phyloP scores from a whole-genome alignment of 2,888 invertebrate species.

The Penaeus monodon region DNA sequence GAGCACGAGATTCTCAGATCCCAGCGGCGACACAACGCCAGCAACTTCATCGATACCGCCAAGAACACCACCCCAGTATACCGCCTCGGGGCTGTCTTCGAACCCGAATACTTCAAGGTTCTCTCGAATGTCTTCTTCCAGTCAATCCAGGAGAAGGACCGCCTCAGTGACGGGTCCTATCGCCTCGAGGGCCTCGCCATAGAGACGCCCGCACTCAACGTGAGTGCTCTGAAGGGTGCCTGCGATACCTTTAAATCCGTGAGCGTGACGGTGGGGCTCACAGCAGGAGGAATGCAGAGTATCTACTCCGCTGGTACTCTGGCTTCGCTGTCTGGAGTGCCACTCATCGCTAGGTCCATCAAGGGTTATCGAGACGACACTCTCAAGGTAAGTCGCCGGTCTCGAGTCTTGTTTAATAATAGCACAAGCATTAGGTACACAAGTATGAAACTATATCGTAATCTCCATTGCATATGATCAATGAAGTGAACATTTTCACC shows the following conservation, averaged over 20 bases:
- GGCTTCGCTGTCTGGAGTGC: background rate
- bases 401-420: background rate
- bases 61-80: constrained; percentile 35
- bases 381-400: constrained; percentile 33
- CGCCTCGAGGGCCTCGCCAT: constrained; percentile 50
- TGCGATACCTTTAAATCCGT: constrained; percentile 46
- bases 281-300: constrained; percentile 49
- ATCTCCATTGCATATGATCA: too few relatives aligned
- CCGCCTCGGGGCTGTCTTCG: constrained; percentile 48
- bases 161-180: constrained; percentile 34
- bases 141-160: constrained; percentile 40
- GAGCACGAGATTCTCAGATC: too few relatives aligned
- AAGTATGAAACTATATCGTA: too few relatives aligned
- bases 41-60: constrained; percentile 39
- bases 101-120: constrained; percentile 42
- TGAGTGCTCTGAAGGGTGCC: constrained; percentile 41
- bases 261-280: constrained; percentile 37
- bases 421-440: too few relatives aligned
- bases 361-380: constrained; percentile 49
- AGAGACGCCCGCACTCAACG: constrained; percentile 48
- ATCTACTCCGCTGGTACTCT: constrained; percentile 26
- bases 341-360: constrained; percentile 52
- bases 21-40: background rate
- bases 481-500: too few relatives aligned
- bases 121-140: constrained; percentile 50